A percentile compares a stretch with the other conserved stretches of the same genome.
Evolutionary conservation across 2,888 invertebrate genomes (phyloP).

Genomic region (Neoitamus cyanurus): DNA sequence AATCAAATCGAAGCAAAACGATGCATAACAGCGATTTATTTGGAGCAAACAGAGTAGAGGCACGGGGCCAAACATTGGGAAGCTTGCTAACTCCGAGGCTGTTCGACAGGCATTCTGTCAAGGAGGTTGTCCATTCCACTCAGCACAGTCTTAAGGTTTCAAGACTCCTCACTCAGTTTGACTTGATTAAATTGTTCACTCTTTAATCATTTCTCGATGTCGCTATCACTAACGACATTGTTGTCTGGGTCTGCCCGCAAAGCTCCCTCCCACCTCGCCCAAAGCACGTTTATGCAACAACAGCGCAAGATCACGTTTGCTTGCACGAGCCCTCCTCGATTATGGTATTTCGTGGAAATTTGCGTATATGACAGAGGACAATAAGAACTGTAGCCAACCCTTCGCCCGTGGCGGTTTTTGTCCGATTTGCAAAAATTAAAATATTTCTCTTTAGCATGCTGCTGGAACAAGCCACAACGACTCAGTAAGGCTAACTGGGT

Average conservation of each 20-base stretch:
- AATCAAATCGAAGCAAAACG: background rate
- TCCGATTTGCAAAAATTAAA: slow-evolving; percentile 10
- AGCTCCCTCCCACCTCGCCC: background rate
- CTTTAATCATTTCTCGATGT: background rate
- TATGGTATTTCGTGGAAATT: background rate
- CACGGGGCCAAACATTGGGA: background rate
- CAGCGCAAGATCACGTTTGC: background rate
- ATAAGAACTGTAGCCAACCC: background rate
- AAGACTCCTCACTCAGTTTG: background rate
- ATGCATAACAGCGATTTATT: background rate
- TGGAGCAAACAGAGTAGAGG: background rate
- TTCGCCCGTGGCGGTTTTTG: background rate
- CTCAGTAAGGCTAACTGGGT: background rate
- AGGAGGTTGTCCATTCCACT: background rate
- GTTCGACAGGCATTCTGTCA: no score
- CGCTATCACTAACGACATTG: background rate
- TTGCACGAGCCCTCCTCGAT: background rate
- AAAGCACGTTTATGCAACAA: slow-evolving; percentile 6
- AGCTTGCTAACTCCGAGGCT: background rate
- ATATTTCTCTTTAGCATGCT: background rate
- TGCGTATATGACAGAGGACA: background rate
- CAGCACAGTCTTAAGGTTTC: background rate
- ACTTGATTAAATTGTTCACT: background rate
- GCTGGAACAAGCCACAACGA: background rate
- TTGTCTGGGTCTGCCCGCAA: background rate